Percentiles rank a stretch among this genome's conserved stretches.
phyloP scores from a whole-genome alignment of 1,140 invertebrate species.

The Episyrphus balteatus region DNA sequence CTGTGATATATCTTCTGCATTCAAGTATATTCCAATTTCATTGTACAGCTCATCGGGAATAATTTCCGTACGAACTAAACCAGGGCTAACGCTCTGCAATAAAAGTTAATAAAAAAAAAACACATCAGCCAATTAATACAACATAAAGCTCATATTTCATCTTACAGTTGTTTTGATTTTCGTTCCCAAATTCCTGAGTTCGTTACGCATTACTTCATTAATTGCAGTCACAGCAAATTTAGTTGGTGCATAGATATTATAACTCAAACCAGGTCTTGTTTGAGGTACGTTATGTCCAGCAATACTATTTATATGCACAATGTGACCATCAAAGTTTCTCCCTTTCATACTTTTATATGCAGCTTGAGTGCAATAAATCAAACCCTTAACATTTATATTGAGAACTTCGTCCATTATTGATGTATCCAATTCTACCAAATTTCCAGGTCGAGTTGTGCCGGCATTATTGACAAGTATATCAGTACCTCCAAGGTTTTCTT shows the following conservation, averaged over 20 bases:
- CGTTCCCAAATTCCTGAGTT: constrained; percentile 46
- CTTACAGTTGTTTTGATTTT: constrained; percentile 57
- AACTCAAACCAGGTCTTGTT: constrained; percentile 14
- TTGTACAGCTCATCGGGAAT: constrained; percentile 5
- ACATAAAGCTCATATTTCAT: constrained; percentile 5
- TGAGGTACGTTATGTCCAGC: constrained; percentile 41
- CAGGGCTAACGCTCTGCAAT: constrained; percentile 44
- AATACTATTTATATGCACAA: constrained; percentile 59
- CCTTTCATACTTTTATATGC: constrained; percentile 55
- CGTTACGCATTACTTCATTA: constrained; percentile 48
- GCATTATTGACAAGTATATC: constrained; percentile 68
- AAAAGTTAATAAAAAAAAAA: neutral
- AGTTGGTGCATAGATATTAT: constrained; percentile 49
- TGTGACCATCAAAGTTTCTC: constrained; percentile 49
- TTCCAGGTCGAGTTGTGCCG: constrained; percentile 39
- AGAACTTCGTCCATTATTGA: constrained; percentile 41
- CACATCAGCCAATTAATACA: too few relatives aligned
- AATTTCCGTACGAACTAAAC: constrained; percentile 45
- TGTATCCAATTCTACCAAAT: constrained; percentile 27
- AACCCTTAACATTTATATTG: constrained; percentile 56
- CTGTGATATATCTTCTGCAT: constrained; percentile 39
- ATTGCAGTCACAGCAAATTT: constrained; percentile 61
- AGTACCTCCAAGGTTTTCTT: constrained; percentile 43
- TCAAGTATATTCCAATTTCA: constrained; percentile 11
- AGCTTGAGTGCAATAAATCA: constrained; percentile 53